These are phyloP conservation scores for Drosophila siamana DNA, from an alignment of 2,888 invertebrate genomes.

Conservation along the genomic window DNA sequence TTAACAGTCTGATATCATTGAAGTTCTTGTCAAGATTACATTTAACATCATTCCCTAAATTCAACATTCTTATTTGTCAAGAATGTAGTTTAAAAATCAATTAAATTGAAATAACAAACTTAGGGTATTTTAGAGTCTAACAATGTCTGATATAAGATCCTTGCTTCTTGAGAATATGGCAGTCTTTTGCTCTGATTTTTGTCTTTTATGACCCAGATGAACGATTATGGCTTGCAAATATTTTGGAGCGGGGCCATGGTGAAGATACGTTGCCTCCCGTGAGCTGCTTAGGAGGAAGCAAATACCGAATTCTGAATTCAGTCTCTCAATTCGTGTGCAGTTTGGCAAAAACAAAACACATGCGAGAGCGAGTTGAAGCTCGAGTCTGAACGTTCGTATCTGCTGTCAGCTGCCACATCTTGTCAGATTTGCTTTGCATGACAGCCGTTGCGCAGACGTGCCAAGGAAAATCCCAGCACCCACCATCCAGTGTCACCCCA, in stretches of 20 bases:
- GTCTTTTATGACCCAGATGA: constrained; percentile 66
- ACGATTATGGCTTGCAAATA: constrained; percentile 62
- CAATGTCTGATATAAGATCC: background rate
- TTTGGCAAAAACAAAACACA: constrained; percentile 18
- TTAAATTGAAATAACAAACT: background rate
- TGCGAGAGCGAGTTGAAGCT: constrained; percentile 11
- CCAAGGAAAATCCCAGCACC: constrained; percentile 74
- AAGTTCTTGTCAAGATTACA: too few species aligned
- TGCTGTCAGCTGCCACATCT: constrained; percentile 67
- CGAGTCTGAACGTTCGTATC: constrained; percentile 29
- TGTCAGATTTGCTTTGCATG: constrained; percentile 74
- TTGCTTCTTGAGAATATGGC: constrained; percentile 32
- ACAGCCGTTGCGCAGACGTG: constrained; percentile 70
- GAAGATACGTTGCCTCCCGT: background rate
- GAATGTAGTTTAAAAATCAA: too few species aligned
- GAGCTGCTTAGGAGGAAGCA: too few species aligned
- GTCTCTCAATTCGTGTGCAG: constrained; percentile 37
- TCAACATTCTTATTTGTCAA: too few species aligned
- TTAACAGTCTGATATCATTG: too few species aligned
- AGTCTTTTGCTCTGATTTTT: constrained; percentile 58
- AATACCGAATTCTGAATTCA: constrained; percentile 46
- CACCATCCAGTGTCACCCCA: constrained; percentile 39
- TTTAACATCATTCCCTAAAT: too few species aligned
- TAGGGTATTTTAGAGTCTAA: background rate
- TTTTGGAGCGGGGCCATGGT: too few species aligned